Evolutionary conservation across 1,140 invertebrate genomes (phyloP), one percentile per base, ranked within the genome.

Genomic region (Rhagoletis pomonella): DNA sequence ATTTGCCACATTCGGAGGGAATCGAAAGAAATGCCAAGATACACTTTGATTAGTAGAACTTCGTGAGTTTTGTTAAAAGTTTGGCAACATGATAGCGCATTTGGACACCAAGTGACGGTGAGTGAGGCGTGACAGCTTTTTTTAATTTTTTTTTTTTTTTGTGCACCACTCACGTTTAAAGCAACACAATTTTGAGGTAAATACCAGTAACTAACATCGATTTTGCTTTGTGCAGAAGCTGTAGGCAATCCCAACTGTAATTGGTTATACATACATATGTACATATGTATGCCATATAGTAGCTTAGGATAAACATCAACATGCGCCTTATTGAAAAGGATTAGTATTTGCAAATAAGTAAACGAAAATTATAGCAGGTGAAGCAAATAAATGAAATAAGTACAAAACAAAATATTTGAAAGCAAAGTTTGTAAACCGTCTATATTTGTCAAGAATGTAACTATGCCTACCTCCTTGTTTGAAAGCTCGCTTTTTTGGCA

Each of bases 121-220:
- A 58, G 73, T 55, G 47, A 58, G 47, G 73, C 47, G 73, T 81
- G 73, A n/a, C 73, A 55, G 73, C 73, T 17, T 50, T 81, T 62
- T 9, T 62, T 62, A 10, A 62, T n/a, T 62, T 5, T 62, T 4
- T 62, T 17, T 62, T 62, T 62, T 12, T n/a, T 62, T 14, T 14
- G 73, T 81, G 73, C 73, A 55, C 42, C 73, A 81, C 73, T 29
- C 47, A 81, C 73, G 47, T 55, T 55, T 81, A 81, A 81, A 81
- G 73, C 47, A 55, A 81, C 67, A 73, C 67, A 81, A 14, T 55
- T 81, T 55, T 81, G 44, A 73, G 69, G 47, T 81, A 29, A 29
- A 29, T 29, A 55, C 47, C 17, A 19, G 73, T 29, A 55, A 55
- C 73, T 55, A 50, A 81, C 47, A 81, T 81, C 73, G 44, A 81